These are phyloP conservation scores for Labia minor DNA, from an alignment of 2,888 invertebrate genomes.

Conservation along the genomic window DNA sequence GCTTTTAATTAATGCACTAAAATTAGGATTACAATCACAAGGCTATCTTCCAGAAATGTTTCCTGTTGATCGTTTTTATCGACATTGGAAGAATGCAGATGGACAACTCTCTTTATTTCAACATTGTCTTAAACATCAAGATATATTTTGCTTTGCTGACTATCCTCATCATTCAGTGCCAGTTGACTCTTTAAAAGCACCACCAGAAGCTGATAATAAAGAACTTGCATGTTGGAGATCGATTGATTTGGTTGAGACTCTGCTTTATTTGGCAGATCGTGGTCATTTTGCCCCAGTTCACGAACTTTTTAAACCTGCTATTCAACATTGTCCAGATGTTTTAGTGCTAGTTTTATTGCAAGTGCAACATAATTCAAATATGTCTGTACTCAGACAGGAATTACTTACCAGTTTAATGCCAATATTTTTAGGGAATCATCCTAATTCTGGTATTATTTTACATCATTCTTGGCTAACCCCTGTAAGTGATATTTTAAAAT, in stretches of 20 bases:
- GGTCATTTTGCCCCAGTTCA: conserved; percentile 73
- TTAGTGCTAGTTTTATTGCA: conserved; percentile 80
- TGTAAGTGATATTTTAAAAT: conserved; percentile 32
- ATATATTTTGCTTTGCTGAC: conserved; percentile 90
- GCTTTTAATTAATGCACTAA: conserved; percentile 70
- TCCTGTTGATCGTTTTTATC: conserved; percentile 81
- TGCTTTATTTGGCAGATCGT: conserved; percentile 77
- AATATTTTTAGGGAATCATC: conserved; percentile 88
- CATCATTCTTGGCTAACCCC: conserved; percentile 91
- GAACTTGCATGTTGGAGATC: conserved; percentile 91
- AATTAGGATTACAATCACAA: conserved; percentile 62
- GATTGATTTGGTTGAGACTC: conserved; percentile 76
- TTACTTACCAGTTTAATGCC: conserved; percentile 79
- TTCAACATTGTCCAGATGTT: conserved; percentile 90
- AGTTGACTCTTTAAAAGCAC: conserved; percentile 81
- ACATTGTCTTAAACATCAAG: conserved; percentile 78
- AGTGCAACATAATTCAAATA: conserved; percentile 55
- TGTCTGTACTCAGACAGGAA: conserved; percentile 71
- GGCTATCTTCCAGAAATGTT: conserved; percentile 58
- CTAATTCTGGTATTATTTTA: conserved; percentile 90
- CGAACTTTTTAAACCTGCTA: conserved; percentile 83
- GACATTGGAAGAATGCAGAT: conserved; percentile 87
- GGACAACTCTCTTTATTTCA: conserved; percentile 80
- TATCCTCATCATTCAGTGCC: conserved; percentile 77
- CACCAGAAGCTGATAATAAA: conserved; percentile 89